These are phyloP conservation scores for Nothoprocta pentlandii DNA, from an alignment of 2,113 vertebrate species.

Conservation along the genomic window DNA sequence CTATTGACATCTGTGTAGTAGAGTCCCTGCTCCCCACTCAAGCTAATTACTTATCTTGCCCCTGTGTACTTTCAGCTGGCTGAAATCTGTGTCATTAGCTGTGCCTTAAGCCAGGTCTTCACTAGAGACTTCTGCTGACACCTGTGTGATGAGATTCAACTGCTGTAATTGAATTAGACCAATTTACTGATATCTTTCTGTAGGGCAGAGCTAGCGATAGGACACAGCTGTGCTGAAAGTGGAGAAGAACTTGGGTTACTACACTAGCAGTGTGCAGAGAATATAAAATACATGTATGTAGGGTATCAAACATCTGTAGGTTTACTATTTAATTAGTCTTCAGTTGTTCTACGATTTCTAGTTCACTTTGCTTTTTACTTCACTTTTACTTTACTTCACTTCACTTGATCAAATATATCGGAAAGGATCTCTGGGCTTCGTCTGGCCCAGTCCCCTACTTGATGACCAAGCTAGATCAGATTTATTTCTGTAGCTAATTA, in stretches of 20 bases:
- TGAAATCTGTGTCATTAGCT: not conserved
- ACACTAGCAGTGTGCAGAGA: not conserved
- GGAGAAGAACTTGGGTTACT: not conserved
- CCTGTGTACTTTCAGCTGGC: not conserved
- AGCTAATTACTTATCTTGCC: not conserved
- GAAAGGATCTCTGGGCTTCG: not conserved
- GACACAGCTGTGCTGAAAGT: not conserved
- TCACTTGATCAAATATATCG: too few relatives aligned
- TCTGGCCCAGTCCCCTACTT: not conserved
- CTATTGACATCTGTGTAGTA: not conserved
- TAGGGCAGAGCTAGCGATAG: not conserved
- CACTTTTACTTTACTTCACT: too few relatives aligned
- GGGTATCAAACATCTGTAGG: accelerated
- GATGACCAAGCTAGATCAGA: not conserved
- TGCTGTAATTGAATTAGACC: not conserved
- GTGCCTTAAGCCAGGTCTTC: not conserved
- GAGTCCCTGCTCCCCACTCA: not conserved
- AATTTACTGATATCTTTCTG: not conserved
- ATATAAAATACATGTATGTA: not conserved
- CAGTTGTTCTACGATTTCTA: not conserved
- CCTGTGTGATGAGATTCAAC: not conserved
- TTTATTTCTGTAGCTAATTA: not conserved
- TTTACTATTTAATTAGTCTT: not conserved
- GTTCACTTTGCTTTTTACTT: not conserved
- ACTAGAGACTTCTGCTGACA: not conserved